Base-by-base conservation (phyloP, 2,888 invertebrate species). In the Chalcis sispes region DNA sequence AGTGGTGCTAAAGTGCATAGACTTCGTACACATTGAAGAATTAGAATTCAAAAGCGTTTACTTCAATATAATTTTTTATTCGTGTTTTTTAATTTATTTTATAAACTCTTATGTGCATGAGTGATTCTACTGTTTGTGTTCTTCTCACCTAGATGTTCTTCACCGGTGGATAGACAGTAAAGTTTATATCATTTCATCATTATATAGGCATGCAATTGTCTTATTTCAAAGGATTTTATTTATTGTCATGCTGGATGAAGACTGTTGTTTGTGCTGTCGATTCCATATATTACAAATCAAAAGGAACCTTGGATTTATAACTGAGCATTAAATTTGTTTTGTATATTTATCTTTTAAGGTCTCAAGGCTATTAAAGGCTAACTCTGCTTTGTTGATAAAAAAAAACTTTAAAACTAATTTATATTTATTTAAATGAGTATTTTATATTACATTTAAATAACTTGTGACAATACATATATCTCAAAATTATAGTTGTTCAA, bases 361-460 rank as follows among this genome's bases (percentile, higher is more conserved):
- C 52, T 32, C 27, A 27, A 40, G 52, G 40, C 42, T 69, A 48
- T 59, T 29, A n/a, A 36, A 32, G 23, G 23, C 25, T 23, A n/a
- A 25, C 32, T 48, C 10, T 48, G 46, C 64, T 8, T 32, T 8
- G 42, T 64, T 72, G 64, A 46, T 64, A 5, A 23, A 7, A 42
- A 1, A 18, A 54, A 64, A 72, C 72, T 72, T 64, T 72, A 32
- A 32, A 15, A 69, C 56, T 20, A 20, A 67, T 67, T 58, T 42
- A 13, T 23, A 20, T 18, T 46, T 5, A 56, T 10, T 54, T 18
- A 66, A 66, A 32, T 52, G 2, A n/a, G 18, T 5, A 23, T 52
- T 8, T 27, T 42, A n/a, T 27, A 8, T 36, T 1, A 5, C n/a
- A 50, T 54, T 20, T 50, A 23, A 32, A 25, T 48, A n/a, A n/a